Percentiles rank a stretch among this genome's conserved stretches.
Conservation (phyloP, 2,113 vertebrate species). For the Eurypyga helias region DNA sequence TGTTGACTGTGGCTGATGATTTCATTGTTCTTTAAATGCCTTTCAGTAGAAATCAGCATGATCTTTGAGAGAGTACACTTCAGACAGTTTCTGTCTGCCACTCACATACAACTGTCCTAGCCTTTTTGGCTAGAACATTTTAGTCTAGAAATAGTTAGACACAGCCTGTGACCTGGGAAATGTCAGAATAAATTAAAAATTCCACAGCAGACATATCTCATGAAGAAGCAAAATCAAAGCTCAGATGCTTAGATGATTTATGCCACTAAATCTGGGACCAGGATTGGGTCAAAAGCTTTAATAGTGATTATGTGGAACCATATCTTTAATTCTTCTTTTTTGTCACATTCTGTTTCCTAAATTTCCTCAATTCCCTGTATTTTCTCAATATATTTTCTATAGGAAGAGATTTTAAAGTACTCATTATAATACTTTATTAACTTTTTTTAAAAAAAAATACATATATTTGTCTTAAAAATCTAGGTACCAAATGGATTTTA, state of each 20-base stretch:
- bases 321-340: background rate
- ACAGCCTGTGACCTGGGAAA: background rate
- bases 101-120: rapidly evolving
- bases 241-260: background rate
- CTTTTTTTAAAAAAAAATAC: background rate
- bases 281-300: background rate
- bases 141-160: background rate
- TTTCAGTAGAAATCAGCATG: background rate
- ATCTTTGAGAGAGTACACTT: background rate
- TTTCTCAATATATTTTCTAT: background rate
- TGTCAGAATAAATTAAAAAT: background rate
- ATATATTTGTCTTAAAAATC: background rate
- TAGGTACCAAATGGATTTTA: background rate
- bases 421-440: background rate
- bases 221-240: background rate
- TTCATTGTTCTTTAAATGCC: background rate
- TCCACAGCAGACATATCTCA: background rate
- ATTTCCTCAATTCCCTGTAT: background rate
- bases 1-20: background rate
- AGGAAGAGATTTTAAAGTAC: background rate
- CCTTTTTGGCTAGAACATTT: background rate
- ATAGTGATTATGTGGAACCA: background rate
- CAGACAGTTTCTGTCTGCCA: background rate
- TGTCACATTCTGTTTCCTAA: background rate
- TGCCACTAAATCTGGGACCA: background rate